Conservation (phyloP, 2,113 vertebrate genomes). For the Bungarus multicinctus region DNA sequence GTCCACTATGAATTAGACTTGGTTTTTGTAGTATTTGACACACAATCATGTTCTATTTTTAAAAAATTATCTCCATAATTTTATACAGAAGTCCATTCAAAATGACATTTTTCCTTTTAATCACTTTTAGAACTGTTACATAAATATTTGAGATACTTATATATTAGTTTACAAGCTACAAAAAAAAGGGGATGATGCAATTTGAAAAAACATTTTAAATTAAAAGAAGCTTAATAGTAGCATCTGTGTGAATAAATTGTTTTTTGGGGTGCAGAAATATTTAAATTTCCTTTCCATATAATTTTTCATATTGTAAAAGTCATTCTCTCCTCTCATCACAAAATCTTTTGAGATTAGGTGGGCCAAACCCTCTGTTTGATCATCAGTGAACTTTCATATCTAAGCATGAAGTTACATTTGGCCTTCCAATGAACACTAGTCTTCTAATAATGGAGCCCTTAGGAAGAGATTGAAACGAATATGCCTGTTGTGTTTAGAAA, state of each 20-base stretch:
- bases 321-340: not conserved
- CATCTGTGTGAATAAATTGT: not conserved
- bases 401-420: not conserved
- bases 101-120: not conserved
- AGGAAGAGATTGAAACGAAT: not conserved
- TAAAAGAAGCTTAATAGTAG: not conserved
- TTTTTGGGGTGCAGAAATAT: not conserved
- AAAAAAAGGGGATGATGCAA: not conserved
- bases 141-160: not conserved
- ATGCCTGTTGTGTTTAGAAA: not conserved
- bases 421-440: not conserved
- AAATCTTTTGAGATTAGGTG: not conserved
- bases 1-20: not conserved
- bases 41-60: not conserved
- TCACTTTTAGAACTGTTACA: not conserved
- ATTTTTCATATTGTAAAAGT: not conserved
- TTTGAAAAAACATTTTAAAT: not conserved
- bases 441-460: not conserved
- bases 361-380: not conserved
- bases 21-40: not conserved
- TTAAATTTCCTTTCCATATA: not conserved
- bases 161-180: not conserved
- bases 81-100: not conserved
- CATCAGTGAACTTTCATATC: not conserved
- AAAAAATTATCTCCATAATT: not conserved